phyloP scores from a whole-genome alignment of 2,113 vertebrate species.

The human region DNA sequence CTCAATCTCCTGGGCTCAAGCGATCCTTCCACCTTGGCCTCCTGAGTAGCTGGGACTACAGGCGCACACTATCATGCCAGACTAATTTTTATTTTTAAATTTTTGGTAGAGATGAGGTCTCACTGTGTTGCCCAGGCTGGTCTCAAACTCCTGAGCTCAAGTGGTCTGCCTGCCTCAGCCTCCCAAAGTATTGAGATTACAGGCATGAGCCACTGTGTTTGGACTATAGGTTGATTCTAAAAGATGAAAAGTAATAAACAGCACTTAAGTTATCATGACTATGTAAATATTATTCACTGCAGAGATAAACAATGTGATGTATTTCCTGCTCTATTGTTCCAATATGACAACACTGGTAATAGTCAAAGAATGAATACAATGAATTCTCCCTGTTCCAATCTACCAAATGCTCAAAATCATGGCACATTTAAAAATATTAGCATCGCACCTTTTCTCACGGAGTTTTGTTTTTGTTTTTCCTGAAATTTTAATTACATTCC shows the following conservation, averaged over 20 bases:
- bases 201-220: no score
- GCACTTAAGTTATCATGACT: neutral
- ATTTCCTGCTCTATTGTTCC: neutral
- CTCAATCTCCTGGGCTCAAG: no score
- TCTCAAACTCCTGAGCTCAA: no score
- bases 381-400: neutral
- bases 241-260: slow-evolving; percentile 2
- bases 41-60: no score
- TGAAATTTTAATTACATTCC: neutral
- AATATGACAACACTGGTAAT: neutral
- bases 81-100: no score
- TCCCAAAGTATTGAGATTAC: no score
- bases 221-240: neutral
- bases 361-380: neutral
- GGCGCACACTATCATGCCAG: no score
- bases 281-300: neutral
- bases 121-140: no score
- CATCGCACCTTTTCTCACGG: neutral
- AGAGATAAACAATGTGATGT: neutral
- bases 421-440: slow-evolving; percentile 1
- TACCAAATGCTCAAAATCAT: slow-evolving; percentile 2
- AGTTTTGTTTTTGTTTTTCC: slow-evolving; percentile 12
- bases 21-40: no score
- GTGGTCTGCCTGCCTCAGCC: no score
- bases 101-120: no score